Base-by-base conservation (phyloP, 1,140 invertebrate genomes). In the Notospermus geniculatus region DNA sequence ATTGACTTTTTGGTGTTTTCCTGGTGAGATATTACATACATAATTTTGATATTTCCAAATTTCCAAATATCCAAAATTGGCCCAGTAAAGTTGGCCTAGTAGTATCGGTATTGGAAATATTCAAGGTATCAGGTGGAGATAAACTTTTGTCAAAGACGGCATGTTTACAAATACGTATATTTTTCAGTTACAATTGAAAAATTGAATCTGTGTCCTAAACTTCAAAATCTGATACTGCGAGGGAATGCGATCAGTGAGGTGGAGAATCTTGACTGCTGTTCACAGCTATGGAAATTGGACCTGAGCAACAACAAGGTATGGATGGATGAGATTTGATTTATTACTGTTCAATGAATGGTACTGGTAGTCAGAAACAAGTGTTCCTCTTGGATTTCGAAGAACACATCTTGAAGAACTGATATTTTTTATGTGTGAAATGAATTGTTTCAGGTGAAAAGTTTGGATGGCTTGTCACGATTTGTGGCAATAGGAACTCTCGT, bases 241-340 rank as follows among this genome's bases (percentile, higher is more conserved):
- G 70, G 70, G 29, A 80, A 79, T 65, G 63, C 67, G 13, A 64
- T 80, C 13, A 65, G 73, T 53, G 64, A 69, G 55, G 70, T 74
- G 23, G 46, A 60, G 19, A 76, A 72, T 23, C 32, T 80, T 9
- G 71, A 75, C 50, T 58, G 59, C 39, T 73, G 67, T 39, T 56
- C 60, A 19, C 74, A 80, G 30, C 65, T 80, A n/a, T 79, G 77
- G 78, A 73, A 70, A 46, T 29, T 80, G 22, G 76, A 80, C 63
- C 63, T 78, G 0, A 72, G 74, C 57, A 73, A 76, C 62, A 79
- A 79, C 63, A 59, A 72, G 67, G 78, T 80, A 73, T 57, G 60
- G 54, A 22, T 19, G 25, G 29, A 7, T 27, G 29, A 60, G 54
- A 32, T 36, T 50, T 25, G 22, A 46, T 54, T 25, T 57, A 36